Evolutionary conservation across 92 coral and sea anemone genomes (phyloP), one percentile per base, ranked within the genome.

Genomic region (Phymanthus crucifer): DNA sequence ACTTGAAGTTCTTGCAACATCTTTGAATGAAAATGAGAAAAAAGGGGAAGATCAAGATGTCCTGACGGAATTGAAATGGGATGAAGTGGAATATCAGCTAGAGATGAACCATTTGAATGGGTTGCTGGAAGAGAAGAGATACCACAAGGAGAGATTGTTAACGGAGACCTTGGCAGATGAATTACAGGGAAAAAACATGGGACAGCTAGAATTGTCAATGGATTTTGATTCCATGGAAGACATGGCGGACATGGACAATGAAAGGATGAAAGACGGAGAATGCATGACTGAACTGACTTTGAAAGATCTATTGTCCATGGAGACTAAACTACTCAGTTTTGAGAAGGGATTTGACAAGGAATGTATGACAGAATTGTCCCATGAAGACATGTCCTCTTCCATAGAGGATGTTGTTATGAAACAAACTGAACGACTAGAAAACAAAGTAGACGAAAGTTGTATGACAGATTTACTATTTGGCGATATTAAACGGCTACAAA

Each of bases 281-380:
- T 84, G 85, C 70, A 80, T 83, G 87, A 91, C 90, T 12, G 95
- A 91, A 33, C 34, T 91, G 6, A 83, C 88, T 24, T 64, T 80
- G 37, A 74, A 81, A 46, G 90, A 83, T 75, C 52, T 87, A 54
- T 72, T 75, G 32, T 77, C 46, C 71, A 66, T 88, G 14, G 92
- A 82, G 23, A 78, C 75, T 1, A 37, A n/a, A 18, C 3, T 31
- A 7, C 32, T 12, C 9, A 66, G 10, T 12, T 21, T 3, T 21
- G 64, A 54, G 31, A 9, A 24, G 16, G 67, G 32, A 35, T 0
- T 11, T 12, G 97, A 92, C 34, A 86, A 76, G 17, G 83, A 71
- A 16, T 67, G 88, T 66, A 73, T 85, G 82, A 89, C 89, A 2
- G 91, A 89, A n/a, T 10, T 92, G 64, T 48, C 73, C n/a, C 71